phyloP scores from a whole-genome alignment of 1,140 invertebrate species.

The Hycleus phaleratus region DNA sequence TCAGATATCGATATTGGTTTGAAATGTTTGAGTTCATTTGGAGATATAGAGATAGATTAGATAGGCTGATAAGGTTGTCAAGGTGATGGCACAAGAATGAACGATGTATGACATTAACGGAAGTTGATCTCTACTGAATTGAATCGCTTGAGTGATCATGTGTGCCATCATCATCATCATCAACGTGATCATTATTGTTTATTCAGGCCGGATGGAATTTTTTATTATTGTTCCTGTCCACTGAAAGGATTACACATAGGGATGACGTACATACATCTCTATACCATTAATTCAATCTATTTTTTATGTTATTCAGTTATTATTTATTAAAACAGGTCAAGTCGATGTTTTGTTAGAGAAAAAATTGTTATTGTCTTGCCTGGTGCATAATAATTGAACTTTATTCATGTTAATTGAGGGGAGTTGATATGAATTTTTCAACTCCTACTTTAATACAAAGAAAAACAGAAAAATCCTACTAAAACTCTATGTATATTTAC shows the following conservation, averaged over 20 bases:
- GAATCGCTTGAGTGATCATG: conserved; percentile 29
- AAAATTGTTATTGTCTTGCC: too few relatives aligned
- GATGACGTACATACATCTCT: not conserved
- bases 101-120: conserved; percentile 19
- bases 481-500: too few relatives aligned
- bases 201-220: conserved; percentile 30
- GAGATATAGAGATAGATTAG: conserved; percentile 5
- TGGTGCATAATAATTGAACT: too few relatives aligned
- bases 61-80: conserved; percentile 15
- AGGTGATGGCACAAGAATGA: conserved; percentile 18
- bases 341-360: too few relatives aligned
- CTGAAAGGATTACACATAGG: conserved; percentile 2
- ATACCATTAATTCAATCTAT: too few relatives aligned
- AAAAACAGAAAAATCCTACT: too few relatives aligned
- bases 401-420: too few relatives aligned
- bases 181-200: conserved; percentile 20
- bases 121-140: conserved; percentile 29
- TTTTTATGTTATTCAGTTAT: too few relatives aligned
- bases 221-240: conserved; percentile 19
- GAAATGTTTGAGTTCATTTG: conserved; percentile 10
- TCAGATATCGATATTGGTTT: conserved; percentile 14
- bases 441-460: too few relatives aligned
- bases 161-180: conserved; percentile 11
- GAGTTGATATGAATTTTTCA: too few relatives aligned
- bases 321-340: too few relatives aligned